phyloP scores from a whole-genome alignment of 1,140 invertebrate genomes.

The Globodera rostochiensis region DNA sequence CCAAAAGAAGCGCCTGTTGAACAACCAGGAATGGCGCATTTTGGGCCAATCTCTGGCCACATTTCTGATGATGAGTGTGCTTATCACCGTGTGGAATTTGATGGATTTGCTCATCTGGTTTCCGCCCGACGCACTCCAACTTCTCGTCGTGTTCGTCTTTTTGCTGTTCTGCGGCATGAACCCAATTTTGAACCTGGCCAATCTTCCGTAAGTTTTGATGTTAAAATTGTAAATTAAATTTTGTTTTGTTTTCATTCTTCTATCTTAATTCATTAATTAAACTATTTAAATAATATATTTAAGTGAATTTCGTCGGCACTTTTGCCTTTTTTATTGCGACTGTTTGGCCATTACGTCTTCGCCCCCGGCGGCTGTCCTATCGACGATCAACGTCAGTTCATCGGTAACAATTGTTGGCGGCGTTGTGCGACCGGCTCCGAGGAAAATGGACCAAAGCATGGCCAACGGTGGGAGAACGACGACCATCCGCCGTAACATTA shows the following conservation, averaged over 20 bases:
- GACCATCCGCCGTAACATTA: no score
- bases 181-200: neutral
- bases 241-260: no score
- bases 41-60: neutral
- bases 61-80: neutral
- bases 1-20: neutral
- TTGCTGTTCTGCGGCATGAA: slow-evolving; percentile 15
- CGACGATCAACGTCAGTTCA: no score
- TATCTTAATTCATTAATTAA: neutral
- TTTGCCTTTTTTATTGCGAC: neutral
- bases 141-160: neutral
- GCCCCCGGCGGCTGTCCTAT: no score
- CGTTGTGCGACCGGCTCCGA: no score
- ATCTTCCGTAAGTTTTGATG: neutral
- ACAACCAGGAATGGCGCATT: slow-evolving; percentile 8
- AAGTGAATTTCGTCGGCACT: neutral
- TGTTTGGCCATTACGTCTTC: neutral
- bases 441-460: no score
- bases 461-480: no score
- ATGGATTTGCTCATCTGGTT: neutral
- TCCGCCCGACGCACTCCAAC: neutral
- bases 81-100: neutral
- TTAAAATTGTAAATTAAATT: neutral
- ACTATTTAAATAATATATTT: neutral
- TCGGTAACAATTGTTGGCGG: no score